Base-by-base conservation (phyloP, 2,797 vertebrate genomes). In the Pelochelys cantorii region DNA sequence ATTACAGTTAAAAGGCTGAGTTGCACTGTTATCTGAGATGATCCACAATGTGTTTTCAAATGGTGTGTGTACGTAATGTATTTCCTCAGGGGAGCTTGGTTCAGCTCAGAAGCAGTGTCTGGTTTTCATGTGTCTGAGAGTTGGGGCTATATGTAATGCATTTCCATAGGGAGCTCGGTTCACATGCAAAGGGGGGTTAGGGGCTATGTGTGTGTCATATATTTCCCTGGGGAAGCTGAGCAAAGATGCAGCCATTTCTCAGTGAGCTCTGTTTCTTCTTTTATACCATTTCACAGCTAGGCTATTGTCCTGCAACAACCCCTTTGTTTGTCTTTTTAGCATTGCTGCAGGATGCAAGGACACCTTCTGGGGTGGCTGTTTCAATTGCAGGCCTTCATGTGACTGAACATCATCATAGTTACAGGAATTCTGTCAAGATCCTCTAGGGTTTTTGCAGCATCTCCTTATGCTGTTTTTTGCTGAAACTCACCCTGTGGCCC, bases 81-180 rank as follows among this genome's bases (percentile, higher is more conserved):
- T 84, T 75, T 95, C 71, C 65, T 89, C 2, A 2, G 89, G 71
- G 79, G 87, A 85, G 6, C 83, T 90, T 55, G 15, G n/a, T 88
- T 89, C 77, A 80, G 60, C 92, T 95, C 90, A 86, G 87, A 95
- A 95, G 27, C 56, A n/a, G 4, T 55, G 53, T 88, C 84, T 90
- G 31, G 0, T 82, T 93, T 94, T 86, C 34, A 42, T 2, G 1
- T 86, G 90, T 94, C 81, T 82, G 60, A 92, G 77, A 42, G 80
- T 93, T 92, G 60, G 79, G 55, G 31, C 89, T 86, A 59, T 95
- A 52, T 2, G 34, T 83, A 87, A 84, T 95, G 92, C 68, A 31
- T 92, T 65, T 92, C 88, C 85, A 10, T 77, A 83, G 86, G 80
- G 91, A 90, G 84, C 59, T 15, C 80, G 92, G 85, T 91, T 93